These are phyloP conservation scores for Scelioninae gen. 2 DNA, from an alignment of 2,888 invertebrate genomes.

Conservation along the genomic window DNA sequence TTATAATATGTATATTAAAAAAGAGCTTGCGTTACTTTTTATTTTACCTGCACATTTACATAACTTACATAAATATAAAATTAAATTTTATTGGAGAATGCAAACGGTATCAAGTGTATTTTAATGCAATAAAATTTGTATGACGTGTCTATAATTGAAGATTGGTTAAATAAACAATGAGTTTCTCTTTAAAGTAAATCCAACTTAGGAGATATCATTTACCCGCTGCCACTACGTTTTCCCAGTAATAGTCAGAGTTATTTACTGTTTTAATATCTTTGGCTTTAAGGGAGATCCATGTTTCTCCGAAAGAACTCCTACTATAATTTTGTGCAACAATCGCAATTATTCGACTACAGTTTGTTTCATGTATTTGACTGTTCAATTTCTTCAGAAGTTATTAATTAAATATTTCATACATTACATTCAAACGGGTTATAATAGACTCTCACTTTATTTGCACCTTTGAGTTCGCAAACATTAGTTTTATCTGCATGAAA, in stretches of 20 bases:
- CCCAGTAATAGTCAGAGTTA: slow-evolving; percentile 58
- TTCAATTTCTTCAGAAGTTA: slow-evolving; percentile 11
- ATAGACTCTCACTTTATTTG: slow-evolving; percentile 24
- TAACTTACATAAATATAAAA: slow-evolving; percentile 53
- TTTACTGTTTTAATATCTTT: slow-evolving; percentile 64
- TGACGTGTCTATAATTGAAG: slow-evolving; percentile 19
- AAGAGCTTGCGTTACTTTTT: no score
- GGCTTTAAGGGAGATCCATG: slow-evolving; percentile 65
- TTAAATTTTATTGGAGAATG: slow-evolving; percentile 62
- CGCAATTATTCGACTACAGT: slow-evolving; percentile 33
- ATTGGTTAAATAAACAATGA: slow-evolving; percentile 20
- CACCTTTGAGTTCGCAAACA: neutral
- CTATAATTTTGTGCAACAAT: slow-evolving; percentile 50
- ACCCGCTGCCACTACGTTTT: slow-evolving; percentile 59
- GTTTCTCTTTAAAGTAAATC: neutral
- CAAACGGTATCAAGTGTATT: slow-evolving; percentile 58
- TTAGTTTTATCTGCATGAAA: slow-evolving; percentile 13
- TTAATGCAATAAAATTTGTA: slow-evolving; percentile 38
- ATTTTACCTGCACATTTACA: no score
- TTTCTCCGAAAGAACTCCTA: slow-evolving; percentile 52
- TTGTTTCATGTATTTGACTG: slow-evolving; percentile 16
- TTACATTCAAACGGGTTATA: neutral
- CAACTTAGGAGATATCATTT: slow-evolving; percentile 43
- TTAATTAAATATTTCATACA: slow-evolving; percentile 7
- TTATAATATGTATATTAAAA: no score